Base-by-base conservation (phyloP, 1,140 invertebrate genomes). In the Micrasema minimum region DNA sequence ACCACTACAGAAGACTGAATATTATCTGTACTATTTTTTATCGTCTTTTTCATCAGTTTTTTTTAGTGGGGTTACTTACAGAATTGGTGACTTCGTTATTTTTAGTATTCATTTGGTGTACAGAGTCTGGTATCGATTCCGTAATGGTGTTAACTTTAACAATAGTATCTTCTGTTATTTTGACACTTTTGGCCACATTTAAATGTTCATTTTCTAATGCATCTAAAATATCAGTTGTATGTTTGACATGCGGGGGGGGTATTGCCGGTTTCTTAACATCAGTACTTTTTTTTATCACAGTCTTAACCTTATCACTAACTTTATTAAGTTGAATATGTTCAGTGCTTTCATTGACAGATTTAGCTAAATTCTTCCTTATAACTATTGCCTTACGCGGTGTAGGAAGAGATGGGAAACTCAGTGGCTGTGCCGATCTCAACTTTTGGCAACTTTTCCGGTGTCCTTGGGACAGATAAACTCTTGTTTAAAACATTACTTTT, bases 341-440 rank as follows among this genome's bases (percentile, higher is more conserved):
- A 31, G 37, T 35, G n/a, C 23, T 41, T 59, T 51, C 50, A 20
- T 20, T 31, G 12, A 16, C 31, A 7, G 23, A 69, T 53, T 76
- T 80, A 78, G 81, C 31, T 77, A 72, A 18, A 79, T 79, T 75
- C 80, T 83, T 48, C 80, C 77, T 31, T 79, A 79, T 72, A 45
- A 78, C 73, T 14, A 76, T 69, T 5, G 82, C 78, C 74, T 81
- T 83, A 72, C 83, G 84, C 31, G 83, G 79, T 14, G 76, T 71
- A 1, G 78, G 76, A 70, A 80, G 78, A 69, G 81, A 83, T 43
- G 81, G 81, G 79, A 73, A 78, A 80, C 76, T 85, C 84, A 75
- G 82, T 83, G 69, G 80, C 85, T 80, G 77, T 87, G 67, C 81
- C 83, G 78, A 78, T 80, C 82, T 82, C 86, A 71, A 83, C 80